A percentile compares a stretch with the other conserved stretches of the same genome.
phyloP scores from a whole-genome alignment of 2,888 invertebrate genomes.

The Drosophila fungiperda region DNA sequence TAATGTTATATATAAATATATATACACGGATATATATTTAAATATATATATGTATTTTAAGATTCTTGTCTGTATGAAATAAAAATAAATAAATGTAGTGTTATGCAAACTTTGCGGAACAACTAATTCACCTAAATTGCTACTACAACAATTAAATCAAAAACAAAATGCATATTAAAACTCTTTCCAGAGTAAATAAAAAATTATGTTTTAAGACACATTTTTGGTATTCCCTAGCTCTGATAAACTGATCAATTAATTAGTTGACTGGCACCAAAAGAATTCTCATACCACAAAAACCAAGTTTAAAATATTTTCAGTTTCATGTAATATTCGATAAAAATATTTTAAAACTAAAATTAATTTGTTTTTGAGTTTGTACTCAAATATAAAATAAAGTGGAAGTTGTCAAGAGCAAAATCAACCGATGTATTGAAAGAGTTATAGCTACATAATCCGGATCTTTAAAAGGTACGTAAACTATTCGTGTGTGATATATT shows the following conservation, averaged over 20 bases:
- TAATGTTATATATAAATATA: conserved; percentile 22
- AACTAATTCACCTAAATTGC: conserved; percentile 51
- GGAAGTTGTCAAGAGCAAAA: background rate
- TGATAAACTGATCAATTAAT: conserved; percentile 5
- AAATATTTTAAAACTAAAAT: background rate
- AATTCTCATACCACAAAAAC: background rate
- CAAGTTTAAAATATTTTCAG: background rate
- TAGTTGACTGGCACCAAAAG: background rate
- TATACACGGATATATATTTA: conserved; percentile 17
- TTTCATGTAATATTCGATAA: background rate
- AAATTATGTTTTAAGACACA: background rate
- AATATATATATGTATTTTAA: conserved; percentile 40
- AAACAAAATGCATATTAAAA: conserved; percentile 10
- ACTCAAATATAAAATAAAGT: background rate
- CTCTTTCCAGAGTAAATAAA: background rate
- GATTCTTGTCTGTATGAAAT: conserved; percentile 56
- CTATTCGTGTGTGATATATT: conserved; percentile 3
- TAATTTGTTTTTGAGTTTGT: background rate
- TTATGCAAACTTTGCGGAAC: conserved; percentile 68
- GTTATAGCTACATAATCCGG: background rate
- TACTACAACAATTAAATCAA: conserved; percentile 29
- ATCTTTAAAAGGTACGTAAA: background rate
- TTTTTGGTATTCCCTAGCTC: conserved; percentile 24
- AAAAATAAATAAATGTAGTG: conserved; percentile 52
- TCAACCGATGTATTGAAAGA: background rate